Evolutionary conservation across 2,113 vertebrate species (phyloP), one percentile per base, ranked within the genome.

Genomic region (Bubo blakistoni): DNA sequence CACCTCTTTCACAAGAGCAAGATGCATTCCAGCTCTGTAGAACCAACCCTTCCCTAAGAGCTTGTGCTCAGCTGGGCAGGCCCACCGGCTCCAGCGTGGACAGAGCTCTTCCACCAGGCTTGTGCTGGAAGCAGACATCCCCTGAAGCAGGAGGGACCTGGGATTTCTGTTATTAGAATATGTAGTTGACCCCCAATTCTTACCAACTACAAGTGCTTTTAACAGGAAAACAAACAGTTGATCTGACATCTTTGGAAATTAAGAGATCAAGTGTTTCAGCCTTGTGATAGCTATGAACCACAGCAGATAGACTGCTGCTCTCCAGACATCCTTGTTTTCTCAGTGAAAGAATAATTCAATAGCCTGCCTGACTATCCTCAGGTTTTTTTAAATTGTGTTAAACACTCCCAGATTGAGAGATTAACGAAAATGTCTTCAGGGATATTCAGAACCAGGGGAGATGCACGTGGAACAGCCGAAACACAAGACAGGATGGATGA

Each of bases 401-500:
- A 67, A 27, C 5, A 0, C 70, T 49, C 49, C 10, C 52, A 22
- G 51, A 52, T 3, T 6, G 38, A 63, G 88, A n/a, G 40, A 30
- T 67, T 7, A 20, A 46, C n/a, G 30, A 54, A 29, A 62, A 6
- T 0, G 14, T 25, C 47, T n/a, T 27, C 66, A 7, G 24, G 76
- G 77, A 3, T 9, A 7, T 20, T 36, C 38, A 36, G 9, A 47
- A 2, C 32, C 44, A 4, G 52, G 59, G 69, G n/a, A 81, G 47
- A 22, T 11, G 59, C 69, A 46, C 19, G 0, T 3, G 32, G 63
- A 63, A 7, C n/a, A 76, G 59, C 47, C 6, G 0, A 21, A 40
- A 27, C 27, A 20, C 4, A 6, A 11, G 29, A 0, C 29, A 13
- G 59, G 76, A 42, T 0, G 38, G 77, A 10, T 1, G 2, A 15